Evolutionary conservation across 2,113 vertebrate genomes (phyloP).

Genomic region (Pteronura brasiliensis): DNA sequence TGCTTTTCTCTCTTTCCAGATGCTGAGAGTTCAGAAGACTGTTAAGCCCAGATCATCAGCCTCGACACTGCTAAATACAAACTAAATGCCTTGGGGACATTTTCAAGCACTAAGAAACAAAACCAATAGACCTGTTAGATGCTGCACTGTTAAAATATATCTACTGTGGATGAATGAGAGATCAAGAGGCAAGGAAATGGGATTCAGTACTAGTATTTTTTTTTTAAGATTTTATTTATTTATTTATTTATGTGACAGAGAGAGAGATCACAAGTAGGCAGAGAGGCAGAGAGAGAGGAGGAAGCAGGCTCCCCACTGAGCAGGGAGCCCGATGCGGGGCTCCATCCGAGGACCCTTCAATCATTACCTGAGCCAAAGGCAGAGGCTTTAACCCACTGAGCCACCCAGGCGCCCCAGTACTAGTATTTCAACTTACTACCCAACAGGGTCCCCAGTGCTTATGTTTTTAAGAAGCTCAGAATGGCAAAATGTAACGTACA

Average conservation of each 20-base stretch:
- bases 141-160: neutral
- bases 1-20: neutral
- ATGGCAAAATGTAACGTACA: neutral
- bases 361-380: no score
- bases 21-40: neutral
- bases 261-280: no score
- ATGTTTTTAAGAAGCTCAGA: neutral
- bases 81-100: neutral
- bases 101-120: slow-evolving; percentile 17
- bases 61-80: neutral
- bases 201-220: neutral
- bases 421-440: neutral
- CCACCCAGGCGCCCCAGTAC: no score
- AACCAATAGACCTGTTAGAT: neutral
- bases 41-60: neutral
- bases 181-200: neutral
- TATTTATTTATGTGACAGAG: no score
- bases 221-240: no score
- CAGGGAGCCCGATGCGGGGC: no score
- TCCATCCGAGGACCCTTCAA: no score
- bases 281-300: no score
- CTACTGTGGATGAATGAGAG: neutral
- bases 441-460: neutral
- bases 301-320: no score
- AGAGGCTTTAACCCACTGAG: no score